These are phyloP conservation scores for Diplazon laetatorius DNA, from an alignment of 2,888 invertebrate species.

Conservation along the genomic window DNA sequence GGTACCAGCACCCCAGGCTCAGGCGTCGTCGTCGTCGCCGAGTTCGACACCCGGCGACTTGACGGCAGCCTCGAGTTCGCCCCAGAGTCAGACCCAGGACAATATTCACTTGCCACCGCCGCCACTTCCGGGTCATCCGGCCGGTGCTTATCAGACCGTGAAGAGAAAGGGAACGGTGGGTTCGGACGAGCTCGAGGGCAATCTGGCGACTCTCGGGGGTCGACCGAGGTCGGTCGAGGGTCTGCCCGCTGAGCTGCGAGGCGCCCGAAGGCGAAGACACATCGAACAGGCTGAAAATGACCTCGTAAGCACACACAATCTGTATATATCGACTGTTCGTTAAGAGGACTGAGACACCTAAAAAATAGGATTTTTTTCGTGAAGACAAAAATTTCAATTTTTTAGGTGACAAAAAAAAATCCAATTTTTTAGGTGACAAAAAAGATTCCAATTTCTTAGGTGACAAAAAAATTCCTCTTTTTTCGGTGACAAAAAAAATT, in stretches of 20 bases:
- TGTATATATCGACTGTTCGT: too few relatives aligned
- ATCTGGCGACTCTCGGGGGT: conserved; percentile 92
- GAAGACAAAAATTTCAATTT: too few relatives aligned
- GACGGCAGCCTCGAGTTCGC: conserved; percentile 84
- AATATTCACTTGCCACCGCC: conserved; percentile 90
- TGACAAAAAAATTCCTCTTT: too few relatives aligned
- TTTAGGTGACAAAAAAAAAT: too few relatives aligned
- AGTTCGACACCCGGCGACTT: conserved; percentile 87
- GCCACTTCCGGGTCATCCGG: conserved; percentile 92
- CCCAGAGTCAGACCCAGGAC: conserved; percentile 84
- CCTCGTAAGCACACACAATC: too few relatives aligned
- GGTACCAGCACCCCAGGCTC: conserved; percentile 92
- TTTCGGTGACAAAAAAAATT: too few relatives aligned
- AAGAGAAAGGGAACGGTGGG: conserved; percentile 88
- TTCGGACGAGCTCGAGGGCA: conserved; percentile 89
- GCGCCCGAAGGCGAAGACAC: conserved; percentile 87
- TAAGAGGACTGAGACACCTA: too few relatives aligned
- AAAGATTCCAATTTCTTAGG: too few relatives aligned
- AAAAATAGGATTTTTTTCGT: too few relatives aligned
- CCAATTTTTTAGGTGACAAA: too few relatives aligned
- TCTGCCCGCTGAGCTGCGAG: conserved; percentile 90
- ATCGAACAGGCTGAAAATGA: conserved; percentile 81
- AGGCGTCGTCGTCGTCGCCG: conserved; percentile 87
- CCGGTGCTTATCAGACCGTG: conserved; percentile 91
- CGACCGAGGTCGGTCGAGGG: conserved; percentile 95